Conservation (phyloP, 2,888 invertebrate species). For the Resseliella maxima region DNA sequence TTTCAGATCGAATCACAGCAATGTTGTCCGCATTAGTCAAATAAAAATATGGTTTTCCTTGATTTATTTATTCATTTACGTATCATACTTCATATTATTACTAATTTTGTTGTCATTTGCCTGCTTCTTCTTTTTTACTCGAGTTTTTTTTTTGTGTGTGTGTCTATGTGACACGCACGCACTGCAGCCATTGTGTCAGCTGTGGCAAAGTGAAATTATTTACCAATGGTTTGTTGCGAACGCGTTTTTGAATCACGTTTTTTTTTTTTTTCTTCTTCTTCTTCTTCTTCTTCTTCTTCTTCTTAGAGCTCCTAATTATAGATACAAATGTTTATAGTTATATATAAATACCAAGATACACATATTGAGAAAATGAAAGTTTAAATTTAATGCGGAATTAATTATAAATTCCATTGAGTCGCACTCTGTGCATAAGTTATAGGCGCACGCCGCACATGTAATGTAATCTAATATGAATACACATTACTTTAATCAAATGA, state of each 20-base stretch:
- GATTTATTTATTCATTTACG: slow-evolving; percentile 8
- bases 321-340: slow-evolving; percentile 4
- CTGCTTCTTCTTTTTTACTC: neutral
- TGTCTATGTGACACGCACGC: slow-evolving; percentile 16
- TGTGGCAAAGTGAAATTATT: slow-evolving; percentile 44
- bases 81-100: neutral
- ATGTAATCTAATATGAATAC: neutral
- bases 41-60: slow-evolving; percentile 1
- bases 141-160: too few relatives aligned
- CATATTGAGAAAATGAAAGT: slow-evolving; percentile 55
- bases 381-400: slow-evolving; percentile 53
- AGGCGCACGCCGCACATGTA: slow-evolving; percentile 1
- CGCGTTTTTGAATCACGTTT: slow-evolving; percentile 50
- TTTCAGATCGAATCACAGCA: neutral
- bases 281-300: too few relatives aligned
- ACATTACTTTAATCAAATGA: neutral
- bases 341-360: neutral
- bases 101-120: neutral
- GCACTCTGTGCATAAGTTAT: slow-evolving; percentile 20
- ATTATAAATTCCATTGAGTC: slow-evolving; percentile 51
- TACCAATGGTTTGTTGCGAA: neutral
- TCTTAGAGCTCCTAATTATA: slow-evolving; percentile 40
- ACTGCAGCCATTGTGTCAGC: neutral
- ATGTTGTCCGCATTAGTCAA: neutral
- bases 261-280: neutral